These are phyloP conservation scores for Euphydryas editha DNA, from an alignment of 2,888 invertebrate species.

Conservation along the genomic window DNA sequence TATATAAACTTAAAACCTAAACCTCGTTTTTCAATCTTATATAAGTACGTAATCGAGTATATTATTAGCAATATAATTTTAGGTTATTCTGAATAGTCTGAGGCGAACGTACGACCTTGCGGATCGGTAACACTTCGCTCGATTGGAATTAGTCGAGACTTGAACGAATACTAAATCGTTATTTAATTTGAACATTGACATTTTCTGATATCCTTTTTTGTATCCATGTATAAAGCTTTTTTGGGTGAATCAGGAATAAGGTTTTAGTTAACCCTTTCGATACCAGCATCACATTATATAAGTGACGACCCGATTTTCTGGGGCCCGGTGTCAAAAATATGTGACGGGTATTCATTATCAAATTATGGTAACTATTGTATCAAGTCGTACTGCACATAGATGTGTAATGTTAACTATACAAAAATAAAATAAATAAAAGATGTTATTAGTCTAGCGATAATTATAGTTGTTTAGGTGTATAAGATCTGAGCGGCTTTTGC, in stretches of 20 bases:
- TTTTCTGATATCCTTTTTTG: slow-evolving; percentile 10
- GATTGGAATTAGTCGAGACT: slow-evolving; percentile 8
- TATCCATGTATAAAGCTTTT: neutral
- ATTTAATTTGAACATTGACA: slow-evolving; percentile 2
- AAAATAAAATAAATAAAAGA: no score
- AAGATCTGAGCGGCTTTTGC: no score
- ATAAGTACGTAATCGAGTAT: neutral
- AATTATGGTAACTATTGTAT: no score
- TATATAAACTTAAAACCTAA: neutral
- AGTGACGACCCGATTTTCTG: no score
- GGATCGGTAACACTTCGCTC: slow-evolving; percentile 42
- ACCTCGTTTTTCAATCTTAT: neutral
- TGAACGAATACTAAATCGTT: slow-evolving; percentile 4
- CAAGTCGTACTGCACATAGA: no score
- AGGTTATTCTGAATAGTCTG: slow-evolving; percentile 34
- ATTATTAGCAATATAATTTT: slow-evolving; percentile 10
- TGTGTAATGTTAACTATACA: no score
- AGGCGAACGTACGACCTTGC: slow-evolving; percentile 63
- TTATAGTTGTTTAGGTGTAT: no score
- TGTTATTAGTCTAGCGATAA: no score
- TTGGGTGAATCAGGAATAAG: neutral
- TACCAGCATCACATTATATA: no score
- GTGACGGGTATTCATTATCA: no score
- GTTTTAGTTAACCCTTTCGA: neutral
- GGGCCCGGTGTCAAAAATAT: no score